Evolutionary conservation across 2,797 vertebrate genomes (phyloP), one percentile per base, ranked within the genome.

Genomic region (Naso thynnoides): DNA sequence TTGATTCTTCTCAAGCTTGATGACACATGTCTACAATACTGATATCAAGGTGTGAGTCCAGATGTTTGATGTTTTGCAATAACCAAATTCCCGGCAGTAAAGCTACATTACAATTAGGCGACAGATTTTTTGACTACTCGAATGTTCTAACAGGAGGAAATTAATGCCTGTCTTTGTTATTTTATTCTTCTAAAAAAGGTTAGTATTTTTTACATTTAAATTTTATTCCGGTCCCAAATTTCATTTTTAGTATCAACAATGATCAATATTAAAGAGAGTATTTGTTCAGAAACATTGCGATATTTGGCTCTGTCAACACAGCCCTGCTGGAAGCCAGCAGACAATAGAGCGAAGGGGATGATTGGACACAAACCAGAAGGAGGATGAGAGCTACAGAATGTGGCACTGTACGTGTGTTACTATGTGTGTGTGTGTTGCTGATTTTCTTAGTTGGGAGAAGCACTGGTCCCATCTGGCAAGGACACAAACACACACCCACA

Each of bases 381-480:
- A 74, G 79, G 73, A 68, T 26, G 68, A 74, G 75, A 64, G 75
- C 16, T 69, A 14, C 58, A 86, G 78, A 83, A 74, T 83, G 47
- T 27, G 11, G 5, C 60, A 48, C 38, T 42, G 18, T 65, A 16
- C 58, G 45, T 54, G 14, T 63, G 44, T 57, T 31, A 48, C 21
- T 33, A 52, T 31, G 36, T 50, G 2, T 74, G 33, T 52, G 49
- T 56, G 38, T 50, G 70, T 62, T 70, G 55, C 59, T 72, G 78
- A 82, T 85, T 81, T 84, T 90, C 70, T 84, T 82, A 76, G 66
- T 69, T 85, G 61, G 76, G 86, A 83, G 56, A 82, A 79, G 78
- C 63, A 65, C 70, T 52, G 59, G 82, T 84, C 78, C 85, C 85
- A 88, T 88, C 87, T 89, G 81, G 87, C 88, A 82, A 87, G 52